phyloP scores from a whole-genome alignment of 2,888 invertebrate species.

The Embidobia sp. region DNA sequence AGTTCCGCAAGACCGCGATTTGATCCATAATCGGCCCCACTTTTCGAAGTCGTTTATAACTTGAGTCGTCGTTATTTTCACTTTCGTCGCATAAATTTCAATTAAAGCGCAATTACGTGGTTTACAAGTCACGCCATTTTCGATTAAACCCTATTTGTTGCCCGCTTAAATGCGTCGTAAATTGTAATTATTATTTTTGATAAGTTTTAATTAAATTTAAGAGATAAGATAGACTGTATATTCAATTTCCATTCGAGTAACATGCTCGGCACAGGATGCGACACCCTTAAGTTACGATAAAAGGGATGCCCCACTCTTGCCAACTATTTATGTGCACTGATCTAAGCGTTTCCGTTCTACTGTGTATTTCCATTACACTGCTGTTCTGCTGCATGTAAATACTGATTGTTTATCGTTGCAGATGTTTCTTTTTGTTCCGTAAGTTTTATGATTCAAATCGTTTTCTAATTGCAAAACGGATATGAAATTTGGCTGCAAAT shows the following conservation, averaged over 20 bases:
- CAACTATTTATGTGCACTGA: slow-evolving; percentile 43
- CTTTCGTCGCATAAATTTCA: background rate
- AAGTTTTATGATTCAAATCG: no score
- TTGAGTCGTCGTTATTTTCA: slow-evolving; percentile 10
- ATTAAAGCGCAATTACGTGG: slow-evolving; percentile 15
- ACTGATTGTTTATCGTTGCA: slow-evolving; percentile 23
- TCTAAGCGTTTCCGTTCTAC: slow-evolving; percentile 34
- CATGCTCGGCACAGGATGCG: slow-evolving; percentile 27
- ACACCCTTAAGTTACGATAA: slow-evolving; percentile 42
- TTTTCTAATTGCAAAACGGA: no score
- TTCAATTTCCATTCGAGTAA: slow-evolving; percentile 34
- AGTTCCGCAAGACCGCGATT: no score
- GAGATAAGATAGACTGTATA: slow-evolving; percentile 28
- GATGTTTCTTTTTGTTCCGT: no score
- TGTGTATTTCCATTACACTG: slow-evolving; percentile 27
- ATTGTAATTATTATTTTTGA: slow-evolving; percentile 36
- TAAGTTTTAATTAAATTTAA: slow-evolving; percentile 34
- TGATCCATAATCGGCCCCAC: no score
- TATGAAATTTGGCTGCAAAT: no score
- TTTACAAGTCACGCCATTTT: background rate
- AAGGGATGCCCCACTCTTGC: slow-evolving; percentile 22
- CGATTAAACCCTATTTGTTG: slow-evolving; percentile 7
- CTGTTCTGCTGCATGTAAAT: slow-evolving; percentile 11
- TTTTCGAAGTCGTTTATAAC: slow-evolving; percentile 4
- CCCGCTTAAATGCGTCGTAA: background rate